Evolutionary conservation across 2,888 invertebrate species (phyloP), one percentile per base, ranked within the genome.

Genomic region (Sylvicola cinctus): DNA sequence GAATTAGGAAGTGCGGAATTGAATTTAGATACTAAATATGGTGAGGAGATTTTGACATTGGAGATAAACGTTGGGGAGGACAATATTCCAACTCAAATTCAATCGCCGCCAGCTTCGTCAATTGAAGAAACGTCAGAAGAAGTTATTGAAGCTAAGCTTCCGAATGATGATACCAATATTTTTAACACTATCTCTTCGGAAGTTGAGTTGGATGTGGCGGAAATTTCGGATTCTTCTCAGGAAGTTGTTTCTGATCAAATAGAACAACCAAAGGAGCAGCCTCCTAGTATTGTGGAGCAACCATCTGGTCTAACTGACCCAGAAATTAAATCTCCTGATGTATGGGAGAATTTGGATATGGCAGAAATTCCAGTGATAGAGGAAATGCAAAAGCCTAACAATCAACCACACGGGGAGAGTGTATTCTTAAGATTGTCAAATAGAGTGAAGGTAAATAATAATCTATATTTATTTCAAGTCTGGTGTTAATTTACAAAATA

Each of bases 391-490:
- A 25, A 28, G 16, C 15, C 16, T 16, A 30, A 35, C 10, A 29
- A n/a, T 16, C 39, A 39, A 14, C 37, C 33, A 23, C 10, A 13
- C 6, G 32, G 27, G 46, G 93, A 95, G 56, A 88, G 90, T 7
- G 85, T 95, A n/a, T 90, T 98, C 54, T 70, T 96, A 50, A 68
- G 95, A 43, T 68, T 98, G 38, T 88, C 87, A 38, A 98, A 96
- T 57, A 73, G 93, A 49, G 88, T 98, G 37, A 91, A 90, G 72
- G 83, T 83, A 49, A 51, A 14, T 31, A 12, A 26, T 27, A 27
- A 15, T 14, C 16, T 48, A 42, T 38, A 32, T 31, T 35, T 34
- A 4, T 6, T 32, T 14, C 13, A 11, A 7, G 3, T 33, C 20
- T 32, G 23, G 11, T 39, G 32, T 16, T 14, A 16, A 28, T 23